A percentile compares a stretch with the other conserved stretches of the same genome.
Evolutionary conservation across 1,140 invertebrate genomes (phyloP).

Genomic region (Adelges cooleyi): DNA sequence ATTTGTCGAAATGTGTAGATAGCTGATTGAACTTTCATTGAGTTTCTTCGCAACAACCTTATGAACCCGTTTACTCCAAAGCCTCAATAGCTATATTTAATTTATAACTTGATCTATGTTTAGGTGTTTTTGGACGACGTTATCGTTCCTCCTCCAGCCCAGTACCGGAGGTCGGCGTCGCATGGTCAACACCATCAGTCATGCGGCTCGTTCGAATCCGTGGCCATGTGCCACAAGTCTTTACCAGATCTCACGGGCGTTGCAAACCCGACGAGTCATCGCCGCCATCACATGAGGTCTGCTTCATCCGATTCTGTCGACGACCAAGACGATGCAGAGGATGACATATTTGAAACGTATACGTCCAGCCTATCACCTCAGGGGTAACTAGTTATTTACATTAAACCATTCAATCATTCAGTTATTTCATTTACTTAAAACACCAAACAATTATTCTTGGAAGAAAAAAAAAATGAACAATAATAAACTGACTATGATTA

Average conservation of each 20-base stretch:
- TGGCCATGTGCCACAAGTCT: constrained; percentile 58
- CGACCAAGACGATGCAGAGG: neutral
- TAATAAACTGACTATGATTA: no score
- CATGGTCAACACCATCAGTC: neutral
- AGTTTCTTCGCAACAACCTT: no score
- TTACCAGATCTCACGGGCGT: constrained; percentile 59
- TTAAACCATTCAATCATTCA: no score
- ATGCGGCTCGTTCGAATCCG: neutral
- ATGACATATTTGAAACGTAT: constrained; percentile 11
- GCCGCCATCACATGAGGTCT: neutral
- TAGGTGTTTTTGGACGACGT: constrained; percentile 29
- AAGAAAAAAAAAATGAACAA: no score
- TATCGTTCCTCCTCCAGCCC: constrained; percentile 8
- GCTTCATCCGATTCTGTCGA: neutral
- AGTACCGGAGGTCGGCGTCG: constrained; percentile 7
- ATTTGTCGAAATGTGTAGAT: no score
- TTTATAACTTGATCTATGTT: no score
- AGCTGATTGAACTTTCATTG: no score
- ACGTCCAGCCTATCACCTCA: neutral
- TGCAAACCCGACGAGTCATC: constrained; percentile 37
- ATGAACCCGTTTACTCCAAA: no score
- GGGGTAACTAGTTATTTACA: no score
- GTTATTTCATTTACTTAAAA: no score
- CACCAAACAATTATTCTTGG: no score
- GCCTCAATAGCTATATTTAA: no score